phyloP scores from a whole-genome alignment of 1,140 invertebrate genomes.

The Neelides sp. region DNA sequence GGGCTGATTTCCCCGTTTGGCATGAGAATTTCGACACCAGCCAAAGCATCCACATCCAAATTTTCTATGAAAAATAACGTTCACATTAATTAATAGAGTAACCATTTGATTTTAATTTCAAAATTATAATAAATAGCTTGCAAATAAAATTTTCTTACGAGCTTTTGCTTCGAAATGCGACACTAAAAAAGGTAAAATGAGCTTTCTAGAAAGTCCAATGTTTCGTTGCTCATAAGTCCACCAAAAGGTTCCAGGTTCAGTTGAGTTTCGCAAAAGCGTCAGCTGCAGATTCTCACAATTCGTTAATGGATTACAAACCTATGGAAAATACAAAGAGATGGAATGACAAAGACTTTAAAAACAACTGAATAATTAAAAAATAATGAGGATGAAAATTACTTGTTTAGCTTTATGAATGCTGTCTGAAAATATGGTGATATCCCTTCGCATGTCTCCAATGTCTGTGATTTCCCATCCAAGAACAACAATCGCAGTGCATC shows the following conservation, averaged over 20 bases:
- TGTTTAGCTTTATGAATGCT: slow-evolving; percentile 30
- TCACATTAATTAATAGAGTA: not conserved
- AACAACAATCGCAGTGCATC: slow-evolving; percentile 25
- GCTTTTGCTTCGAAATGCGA: slow-evolving; percentile 30
- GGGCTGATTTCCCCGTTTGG: slow-evolving; percentile 30
- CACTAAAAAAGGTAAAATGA: slow-evolving; percentile 31
- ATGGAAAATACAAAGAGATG: not conserved
- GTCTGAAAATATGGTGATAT: slow-evolving; percentile 27
- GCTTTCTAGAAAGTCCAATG: slow-evolving; percentile 23
- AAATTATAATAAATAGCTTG: not conserved
- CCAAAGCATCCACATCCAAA: slow-evolving; percentile 26
- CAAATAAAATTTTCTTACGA: slow-evolving; percentile 18
- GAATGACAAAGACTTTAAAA: not conserved
- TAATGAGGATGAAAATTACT: not conserved
- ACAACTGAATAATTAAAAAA: not conserved
- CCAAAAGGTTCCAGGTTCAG: slow-evolving; percentile 17
- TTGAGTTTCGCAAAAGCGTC: slow-evolving; percentile 15
- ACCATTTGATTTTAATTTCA: not conserved
- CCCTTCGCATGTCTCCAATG: slow-evolving; percentile 18
- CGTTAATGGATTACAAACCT: slow-evolving; percentile 27
- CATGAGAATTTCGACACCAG: slow-evolving; percentile 26
- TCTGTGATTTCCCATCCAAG: slow-evolving; percentile 26
- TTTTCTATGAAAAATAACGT: slow-evolving; percentile 15
- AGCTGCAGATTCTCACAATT: slow-evolving; percentile 21
- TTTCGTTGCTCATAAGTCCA: slow-evolving; percentile 25